phyloP scores from a whole-genome alignment of 2,888 invertebrate species.

The Poecilus cupreus region DNA sequence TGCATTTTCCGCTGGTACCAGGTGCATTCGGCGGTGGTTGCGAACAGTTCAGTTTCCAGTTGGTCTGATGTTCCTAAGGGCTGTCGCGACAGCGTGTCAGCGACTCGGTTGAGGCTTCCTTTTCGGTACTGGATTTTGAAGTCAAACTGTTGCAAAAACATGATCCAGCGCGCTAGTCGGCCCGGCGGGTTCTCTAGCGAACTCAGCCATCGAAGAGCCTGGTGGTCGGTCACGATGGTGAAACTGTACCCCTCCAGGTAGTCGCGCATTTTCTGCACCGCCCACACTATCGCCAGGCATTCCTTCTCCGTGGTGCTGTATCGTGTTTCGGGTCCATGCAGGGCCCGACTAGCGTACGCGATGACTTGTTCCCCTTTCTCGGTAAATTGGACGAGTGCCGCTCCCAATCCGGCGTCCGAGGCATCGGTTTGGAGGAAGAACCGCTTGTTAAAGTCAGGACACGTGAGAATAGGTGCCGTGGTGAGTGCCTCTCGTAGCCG shows the following conservation, averaged over 20 bases:
- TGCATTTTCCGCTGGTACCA: no score
- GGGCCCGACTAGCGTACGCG: constrained; percentile 56
- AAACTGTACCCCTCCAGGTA: constrained; percentile 59
- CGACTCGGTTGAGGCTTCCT: background rate
- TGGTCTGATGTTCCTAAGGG: background rate
- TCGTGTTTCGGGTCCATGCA: constrained; percentile 4
- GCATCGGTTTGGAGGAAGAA: constrained; percentile 59
- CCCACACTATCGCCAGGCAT: constrained; percentile 57
- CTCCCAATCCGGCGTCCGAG: constrained; percentile 48
- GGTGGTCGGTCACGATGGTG: constrained; percentile 49
- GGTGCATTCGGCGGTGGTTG: no score
- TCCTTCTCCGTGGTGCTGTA: constrained; percentile 52
- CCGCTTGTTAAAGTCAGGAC: constrained; percentile 61
- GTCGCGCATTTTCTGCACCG: constrained; percentile 51
- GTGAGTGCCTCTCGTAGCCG: constrained; percentile 53
- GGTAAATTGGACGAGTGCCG: constrained; percentile 45
- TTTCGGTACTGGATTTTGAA: constrained; percentile 2
- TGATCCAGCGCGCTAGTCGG: constrained; percentile 36
- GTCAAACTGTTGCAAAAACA: constrained; percentile 12
- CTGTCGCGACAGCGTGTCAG: background rate
- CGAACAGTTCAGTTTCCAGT: background rate
- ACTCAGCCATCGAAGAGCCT: constrained; percentile 30
- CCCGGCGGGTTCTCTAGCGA: constrained; percentile 29
- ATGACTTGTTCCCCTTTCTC: constrained; percentile 48
- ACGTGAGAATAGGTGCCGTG: constrained; percentile 57